Evolutionary conservation across 30 jellyfish, hydroid and myxozoan genomes (phyloP), one percentile per base, ranked within the genome.

Genomic region (Phacellophora camtschatica): DNA sequence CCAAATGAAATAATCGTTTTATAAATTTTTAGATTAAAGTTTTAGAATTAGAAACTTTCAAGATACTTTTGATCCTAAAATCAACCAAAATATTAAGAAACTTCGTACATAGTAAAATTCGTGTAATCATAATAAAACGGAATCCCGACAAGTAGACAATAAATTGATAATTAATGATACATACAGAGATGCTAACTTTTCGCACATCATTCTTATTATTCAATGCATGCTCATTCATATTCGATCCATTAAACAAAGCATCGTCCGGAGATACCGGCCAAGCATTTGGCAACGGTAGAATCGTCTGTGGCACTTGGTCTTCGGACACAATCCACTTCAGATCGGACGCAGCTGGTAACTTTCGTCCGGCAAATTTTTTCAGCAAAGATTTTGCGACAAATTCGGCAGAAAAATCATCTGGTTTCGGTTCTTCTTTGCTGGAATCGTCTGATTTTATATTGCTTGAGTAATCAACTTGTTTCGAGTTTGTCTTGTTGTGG

Each of bases 271-370:
- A 71, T 0, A 92, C 85, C 6, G 96, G 96, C 94, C 95, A 84
- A 7, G 96, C 96, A 48, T 43, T 84, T 11, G 98, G 98, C 19
- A 92, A 66, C 12, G 98, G 98, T 4, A 92, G 89, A 1, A 92
- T 74, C 16, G 63, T 62, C 39, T 92, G 98, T 46, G 98, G 96
- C 22, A 73, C 98, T 28, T 92, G 97, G 20, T 68, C 95, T 69
- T 92, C 96, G 9, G 95, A 50, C 29, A 92, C 95, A 71, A 92
- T 86, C 98, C 98, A 92, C 43, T 77, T 92, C 81, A 92, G 55
- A 22, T 92, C 98, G 1, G 98, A 92, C 16, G 98, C 98, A 2
- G 96, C 96, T 6, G 98, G 98, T 13, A 92, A 39, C 46, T 71
- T 73, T 24, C 87, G 95, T 20, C 90, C 90, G 30, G 75, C 91